Percentiles rank a stretch among this genome's conserved stretches.
phyloP scores from a whole-genome alignment of 2,113 vertebrate genomes.

The Madoqua kirkii region DNA sequence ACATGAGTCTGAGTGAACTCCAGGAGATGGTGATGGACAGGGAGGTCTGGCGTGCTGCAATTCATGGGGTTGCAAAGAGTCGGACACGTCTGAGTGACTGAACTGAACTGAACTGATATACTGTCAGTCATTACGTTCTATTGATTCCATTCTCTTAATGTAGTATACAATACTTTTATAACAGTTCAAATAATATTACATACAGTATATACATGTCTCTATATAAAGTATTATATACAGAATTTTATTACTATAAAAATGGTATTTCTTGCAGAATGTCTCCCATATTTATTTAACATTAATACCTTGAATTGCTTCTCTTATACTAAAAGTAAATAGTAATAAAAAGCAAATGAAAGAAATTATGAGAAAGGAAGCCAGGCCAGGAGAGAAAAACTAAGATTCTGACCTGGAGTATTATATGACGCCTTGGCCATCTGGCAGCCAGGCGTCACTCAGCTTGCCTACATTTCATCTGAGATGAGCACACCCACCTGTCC shows the following conservation, averaged over 20 bases:
- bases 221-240: background rate
- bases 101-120: too few relatives aligned
- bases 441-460: background rate
- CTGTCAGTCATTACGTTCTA: background rate
- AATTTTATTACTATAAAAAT: background rate
- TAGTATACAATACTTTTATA: background rate
- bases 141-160: background rate
- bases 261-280: background rate
- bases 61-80: too few relatives aligned
- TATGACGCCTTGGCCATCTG: accelerated
- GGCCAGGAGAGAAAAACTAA: background rate
- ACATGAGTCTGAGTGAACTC: too few relatives aligned
- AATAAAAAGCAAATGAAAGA: background rate
- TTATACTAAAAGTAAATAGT: background rate
- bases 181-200: background rate
- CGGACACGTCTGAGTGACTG: too few relatives aligned
- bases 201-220: background rate
- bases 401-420: background rate
- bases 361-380: background rate
- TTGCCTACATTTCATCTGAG: background rate
- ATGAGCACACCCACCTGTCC: background rate
- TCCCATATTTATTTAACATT: background rate
- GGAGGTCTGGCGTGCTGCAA: too few relatives aligned
- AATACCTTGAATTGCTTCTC: background rate
- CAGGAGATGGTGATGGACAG: too few relatives aligned